phyloP scores from a whole-genome alignment of 1,140 invertebrate genomes.

The Plectus sambesii region DNA sequence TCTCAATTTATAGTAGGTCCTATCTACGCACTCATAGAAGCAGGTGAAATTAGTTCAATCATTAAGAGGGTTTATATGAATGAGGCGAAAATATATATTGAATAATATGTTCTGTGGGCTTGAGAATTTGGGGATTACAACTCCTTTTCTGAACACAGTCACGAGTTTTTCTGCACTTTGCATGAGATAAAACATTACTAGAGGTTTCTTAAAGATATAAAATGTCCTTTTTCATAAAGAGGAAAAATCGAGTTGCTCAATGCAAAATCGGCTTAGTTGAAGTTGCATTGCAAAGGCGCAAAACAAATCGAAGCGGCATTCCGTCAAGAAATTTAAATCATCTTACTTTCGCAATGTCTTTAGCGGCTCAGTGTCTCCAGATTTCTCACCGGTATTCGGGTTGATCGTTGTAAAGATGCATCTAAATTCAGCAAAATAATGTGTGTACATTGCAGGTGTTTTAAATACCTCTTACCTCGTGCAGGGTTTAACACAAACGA shows the following conservation, averaged over 20 bases:
- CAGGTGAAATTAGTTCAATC: no score
- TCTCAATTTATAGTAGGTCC: no score
- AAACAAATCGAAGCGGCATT: constrained; percentile 15
- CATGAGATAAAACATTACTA: background rate
- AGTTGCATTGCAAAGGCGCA: constrained; percentile 24
- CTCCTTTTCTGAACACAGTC: no score
- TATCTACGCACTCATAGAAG: no score
- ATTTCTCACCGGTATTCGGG: constrained; percentile 37
- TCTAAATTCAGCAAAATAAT: constrained; percentile 20
- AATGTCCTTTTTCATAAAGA: background rate
- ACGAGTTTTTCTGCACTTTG: background rate
- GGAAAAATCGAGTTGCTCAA: background rate
- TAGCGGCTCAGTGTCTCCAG: constrained; percentile 38
- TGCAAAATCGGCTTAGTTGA: constrained; percentile 9
- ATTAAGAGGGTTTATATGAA: no score
- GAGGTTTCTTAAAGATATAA: constrained; percentile 1
- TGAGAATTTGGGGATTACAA: no score
- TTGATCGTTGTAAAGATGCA: constrained; percentile 41
- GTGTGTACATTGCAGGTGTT: constrained; percentile 12
- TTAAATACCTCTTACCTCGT: constrained; percentile 20
- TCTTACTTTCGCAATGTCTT: constrained; percentile 38
- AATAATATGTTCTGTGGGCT: no score
- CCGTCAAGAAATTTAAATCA: constrained; percentile 18
- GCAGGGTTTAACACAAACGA: constrained; percentile 36
- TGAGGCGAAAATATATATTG: no score